phyloP scores from a whole-genome alignment of 2,113 vertebrate genomes.

The Hystrix brachyura region DNA sequence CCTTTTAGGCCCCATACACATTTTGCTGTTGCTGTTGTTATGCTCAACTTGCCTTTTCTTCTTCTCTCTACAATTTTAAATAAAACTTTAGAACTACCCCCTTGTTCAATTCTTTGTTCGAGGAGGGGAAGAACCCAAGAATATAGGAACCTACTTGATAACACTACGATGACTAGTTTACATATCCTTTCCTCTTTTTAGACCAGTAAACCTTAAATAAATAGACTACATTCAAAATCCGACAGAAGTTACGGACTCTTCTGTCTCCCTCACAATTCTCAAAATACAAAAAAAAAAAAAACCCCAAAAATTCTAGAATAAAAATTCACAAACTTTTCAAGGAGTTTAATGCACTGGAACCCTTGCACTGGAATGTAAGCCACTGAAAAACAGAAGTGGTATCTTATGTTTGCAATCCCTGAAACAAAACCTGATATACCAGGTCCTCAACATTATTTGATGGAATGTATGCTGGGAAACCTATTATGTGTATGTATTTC shows the following conservation, averaged over 20 bases:
- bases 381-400: neutral
- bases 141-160: too few species aligned
- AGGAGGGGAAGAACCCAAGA: too few species aligned
- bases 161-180: neutral
- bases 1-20: too few species aligned
- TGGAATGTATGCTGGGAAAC: neutral
- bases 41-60: too few species aligned
- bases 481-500: neutral
- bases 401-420: neutral
- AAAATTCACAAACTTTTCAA: conserved; percentile 11
- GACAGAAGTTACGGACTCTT: neutral
- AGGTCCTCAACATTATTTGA: neutral
- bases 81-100: too few species aligned
- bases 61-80: too few species aligned
- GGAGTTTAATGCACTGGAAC: neutral
- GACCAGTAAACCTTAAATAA: neutral
- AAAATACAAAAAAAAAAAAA: neutral
- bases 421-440: neutral
- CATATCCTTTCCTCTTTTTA: neutral
- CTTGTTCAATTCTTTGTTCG: too few species aligned
- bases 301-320: neutral
- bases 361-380: neutral
- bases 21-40: too few species aligned
- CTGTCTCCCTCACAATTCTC: neutral
- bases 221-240: neutral